Evolutionary conservation across 2,113 vertebrate genomes (phyloP), one percentile per base, ranked within the genome.

Genomic region (Struthidea cinerea): DNA sequence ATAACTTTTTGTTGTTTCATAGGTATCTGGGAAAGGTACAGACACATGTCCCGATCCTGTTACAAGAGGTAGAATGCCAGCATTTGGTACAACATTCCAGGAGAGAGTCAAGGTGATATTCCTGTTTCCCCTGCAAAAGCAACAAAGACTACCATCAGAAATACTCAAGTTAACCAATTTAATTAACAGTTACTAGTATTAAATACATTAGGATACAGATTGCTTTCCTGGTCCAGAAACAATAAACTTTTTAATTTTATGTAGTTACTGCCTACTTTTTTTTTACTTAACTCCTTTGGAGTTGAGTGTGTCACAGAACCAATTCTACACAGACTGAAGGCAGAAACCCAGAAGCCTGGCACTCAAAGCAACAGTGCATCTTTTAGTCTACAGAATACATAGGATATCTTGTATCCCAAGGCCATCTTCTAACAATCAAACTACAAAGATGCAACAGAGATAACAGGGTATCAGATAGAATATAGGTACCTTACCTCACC

Each of bases 51-150:
- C 99, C 37, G 98, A 98, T 97, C 99, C 99, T 85, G 98, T 98
- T 87, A 99, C 99, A 78, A 99, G 98, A 94, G 99, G 99, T 94
- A 99, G 98, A 95, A 99, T 99, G 92, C 99, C 99, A 68, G 99
- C 99, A 53, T 99, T 99, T 90, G 99, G 99, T 95, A 99, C 98
- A 23, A 99, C 99, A 19, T 99, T 99, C 99, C 99, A 99, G 16
- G 99, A 99, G n/a, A 99, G 98, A 12, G 99, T 98, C 92, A 99
- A 97, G 21, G 99, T 99, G 97, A 99, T 98, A 82, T 99, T 99
- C 96, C 98, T 99, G 96, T 99, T 99, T 93, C 99, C 98, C 98
- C 99, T 99, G 97, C 23, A 88, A 95, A 97, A 95, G 76, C 68
- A 97, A 50, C 74, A 16, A 55, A 87, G 73, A 93, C 14, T 70